These are phyloP conservation scores for Papilio protenor DNA, from an alignment of 2,888 invertebrate species.

Conservation along the genomic window DNA sequence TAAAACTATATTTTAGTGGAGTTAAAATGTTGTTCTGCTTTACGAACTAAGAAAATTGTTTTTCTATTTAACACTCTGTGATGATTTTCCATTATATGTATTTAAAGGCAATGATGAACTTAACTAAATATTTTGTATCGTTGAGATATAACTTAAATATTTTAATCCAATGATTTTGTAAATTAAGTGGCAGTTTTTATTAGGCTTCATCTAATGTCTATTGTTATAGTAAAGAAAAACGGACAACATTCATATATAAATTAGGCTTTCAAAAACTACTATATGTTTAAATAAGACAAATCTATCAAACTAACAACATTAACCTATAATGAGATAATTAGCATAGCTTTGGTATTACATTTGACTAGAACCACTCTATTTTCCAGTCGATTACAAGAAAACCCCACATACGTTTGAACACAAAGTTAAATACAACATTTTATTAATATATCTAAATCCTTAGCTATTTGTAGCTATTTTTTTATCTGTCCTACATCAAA, in stretches of 20 bases:
- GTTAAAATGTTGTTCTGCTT: conserved; percentile 15
- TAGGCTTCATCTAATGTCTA: not conserved
- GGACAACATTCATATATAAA: not conserved
- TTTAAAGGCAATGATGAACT: not conserved
- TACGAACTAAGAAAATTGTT: not conserved
- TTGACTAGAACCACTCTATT: conserved; percentile 9
- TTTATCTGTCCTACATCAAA: not conserved
- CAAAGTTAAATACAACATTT: conserved; percentile 8
- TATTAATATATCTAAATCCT: not conserved
- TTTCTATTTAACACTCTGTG: not conserved
- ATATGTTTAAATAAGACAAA: not conserved
- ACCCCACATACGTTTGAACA: conserved; percentile 2
- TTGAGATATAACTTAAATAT: not conserved
- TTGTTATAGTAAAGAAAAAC: not conserved
- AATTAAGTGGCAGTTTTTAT: conserved; percentile 19
- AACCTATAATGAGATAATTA: not conserved
- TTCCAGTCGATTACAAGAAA: conserved; percentile 1
- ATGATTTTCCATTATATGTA: not conserved
- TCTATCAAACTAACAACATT: not conserved
- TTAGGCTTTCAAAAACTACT: not conserved
- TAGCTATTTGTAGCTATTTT: not conserved
- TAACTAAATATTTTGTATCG: not conserved
- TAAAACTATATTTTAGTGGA: conserved; percentile 4
- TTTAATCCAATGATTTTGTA: not conserved
- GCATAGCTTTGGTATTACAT: conserved; percentile 12